Percentiles rank a stretch among this genome's conserved stretches.
Conservation (phyloP, 2,888 invertebrate genomes). For the Cephus spinipes region DNA sequence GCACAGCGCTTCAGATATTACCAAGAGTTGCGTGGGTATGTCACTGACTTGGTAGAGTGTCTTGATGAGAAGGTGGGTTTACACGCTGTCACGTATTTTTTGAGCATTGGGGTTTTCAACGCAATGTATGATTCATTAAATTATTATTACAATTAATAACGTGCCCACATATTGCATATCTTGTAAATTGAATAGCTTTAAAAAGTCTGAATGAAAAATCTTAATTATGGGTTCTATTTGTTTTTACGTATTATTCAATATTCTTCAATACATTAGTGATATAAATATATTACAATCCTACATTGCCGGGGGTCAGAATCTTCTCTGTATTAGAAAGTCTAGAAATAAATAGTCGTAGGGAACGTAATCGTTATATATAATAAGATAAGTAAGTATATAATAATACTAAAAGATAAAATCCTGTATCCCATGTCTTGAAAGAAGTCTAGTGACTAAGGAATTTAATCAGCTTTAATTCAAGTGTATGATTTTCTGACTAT, state of each 20-base stretch:
- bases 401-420: not conserved
- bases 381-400: not conserved
- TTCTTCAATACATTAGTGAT: not conserved
- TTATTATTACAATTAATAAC: constrained; percentile 30
- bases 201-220: not conserved
- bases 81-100: constrained; percentile 62
- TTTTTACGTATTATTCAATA: not conserved
- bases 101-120: constrained; percentile 51
- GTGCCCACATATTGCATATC: not conserved
- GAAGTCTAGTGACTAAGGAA: not conserved
- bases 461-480: not conserved
- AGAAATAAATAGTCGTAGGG: constrained; percentile 3
- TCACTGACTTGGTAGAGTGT: constrained; percentile 97
- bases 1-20: constrained; percentile 91
- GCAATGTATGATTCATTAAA: constrained; percentile 40
- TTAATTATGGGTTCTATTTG: not conserved
- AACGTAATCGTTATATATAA: not conserved
- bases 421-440: not conserved
- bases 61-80: constrained; percentile 92
- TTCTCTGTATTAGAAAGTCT: constrained; percentile 56
- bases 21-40: constrained; percentile 95
- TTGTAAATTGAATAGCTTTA: too few species aligned
- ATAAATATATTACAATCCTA: constrained; percentile 13
- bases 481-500: not conserved
- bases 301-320: constrained; percentile 59